Conservation (phyloP, 2,113 vertebrate genomes). For the Tamias sibiricus region DNA sequence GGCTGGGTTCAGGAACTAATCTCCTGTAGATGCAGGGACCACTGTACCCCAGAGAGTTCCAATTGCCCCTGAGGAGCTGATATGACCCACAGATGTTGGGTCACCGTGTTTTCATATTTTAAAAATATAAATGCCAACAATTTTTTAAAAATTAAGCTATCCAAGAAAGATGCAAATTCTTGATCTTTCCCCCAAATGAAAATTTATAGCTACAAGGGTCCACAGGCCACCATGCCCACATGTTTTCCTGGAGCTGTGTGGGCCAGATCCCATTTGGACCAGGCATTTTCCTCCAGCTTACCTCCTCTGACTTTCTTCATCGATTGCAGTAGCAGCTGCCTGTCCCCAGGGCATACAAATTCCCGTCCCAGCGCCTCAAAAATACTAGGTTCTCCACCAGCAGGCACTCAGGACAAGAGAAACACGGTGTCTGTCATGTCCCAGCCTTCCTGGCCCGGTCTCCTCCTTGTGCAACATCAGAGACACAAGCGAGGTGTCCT, state of each 20-base stretch:
- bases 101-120: background rate
- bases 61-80: background rate
- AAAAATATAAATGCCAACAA: background rate
- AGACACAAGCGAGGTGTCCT: no score
- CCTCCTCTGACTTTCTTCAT: background rate
- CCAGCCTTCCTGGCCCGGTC: background rate
- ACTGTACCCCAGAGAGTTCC: background rate
- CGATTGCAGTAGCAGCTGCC: fast-evolving
- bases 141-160: background rate
- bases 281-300: fast-evolving
- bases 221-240: no score
- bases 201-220: background rate
- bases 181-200: background rate
- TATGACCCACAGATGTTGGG: background rate
- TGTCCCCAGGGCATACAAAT: background rate
- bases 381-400: no score
- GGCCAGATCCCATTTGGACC: fast-evolving
- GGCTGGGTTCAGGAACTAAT: background rate
- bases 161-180: background rate
- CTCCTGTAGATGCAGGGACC: background rate
- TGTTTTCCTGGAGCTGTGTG: no score
- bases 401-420: background rate
- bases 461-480: background rate
- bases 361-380: no score
- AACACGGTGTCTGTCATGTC: background rate